Evolutionary conservation across 2,113 vertebrate genomes (phyloP), one percentile per base, ranked within the genome.

Genomic region (Gopherus evgoodei): DNA sequence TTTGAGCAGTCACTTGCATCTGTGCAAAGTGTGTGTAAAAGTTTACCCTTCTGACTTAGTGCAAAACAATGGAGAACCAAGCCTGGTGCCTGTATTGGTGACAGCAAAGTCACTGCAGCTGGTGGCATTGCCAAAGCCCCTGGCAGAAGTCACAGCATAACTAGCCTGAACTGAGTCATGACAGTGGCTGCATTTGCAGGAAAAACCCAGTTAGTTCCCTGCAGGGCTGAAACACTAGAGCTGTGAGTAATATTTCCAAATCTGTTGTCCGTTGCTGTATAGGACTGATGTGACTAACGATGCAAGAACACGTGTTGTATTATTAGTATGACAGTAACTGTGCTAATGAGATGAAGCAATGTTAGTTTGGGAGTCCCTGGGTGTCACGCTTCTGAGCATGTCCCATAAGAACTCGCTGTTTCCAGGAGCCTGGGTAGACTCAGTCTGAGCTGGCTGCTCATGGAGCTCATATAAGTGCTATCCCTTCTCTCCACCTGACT

Each of bases 111-210:
- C 8, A 75, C 8, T 42, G n/a, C n/a, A 75, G 38, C 19, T 75
- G n/a, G 69, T 38, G 84, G 12, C 13, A 38, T 44, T 11, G 8
- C 6, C 5, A 0, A 42, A 47, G 2, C 0, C 5, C 47, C 54
- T 72, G 38, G 29, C 50, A 93, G 84, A 50, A 91, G 44, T 42
- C 65, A 35, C 21, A 11, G 65, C 35, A 38, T 69, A 86, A 19
- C n/a, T 16, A 38, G 8, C 54, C 42, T 44, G 49, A 62, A 44
- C 38, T n/a, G 3, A 78, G 49, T 5, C 24, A 8, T 11, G 42
- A 38, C 54, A 22, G 86, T 78, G 84, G 56, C 49, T 86, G 8
- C 11, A 5, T 0, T 0, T 4, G 79, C 0, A 2, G 52, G 76
- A 27, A 81, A 91, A 59, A 90, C 8, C 47, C 22, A 4, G 24